Percentiles rank a stretch among this genome's conserved stretches.
Evolutionary conservation across 1,140 invertebrate species (phyloP).

Genomic region (Brachionus paranguensis): DNA sequence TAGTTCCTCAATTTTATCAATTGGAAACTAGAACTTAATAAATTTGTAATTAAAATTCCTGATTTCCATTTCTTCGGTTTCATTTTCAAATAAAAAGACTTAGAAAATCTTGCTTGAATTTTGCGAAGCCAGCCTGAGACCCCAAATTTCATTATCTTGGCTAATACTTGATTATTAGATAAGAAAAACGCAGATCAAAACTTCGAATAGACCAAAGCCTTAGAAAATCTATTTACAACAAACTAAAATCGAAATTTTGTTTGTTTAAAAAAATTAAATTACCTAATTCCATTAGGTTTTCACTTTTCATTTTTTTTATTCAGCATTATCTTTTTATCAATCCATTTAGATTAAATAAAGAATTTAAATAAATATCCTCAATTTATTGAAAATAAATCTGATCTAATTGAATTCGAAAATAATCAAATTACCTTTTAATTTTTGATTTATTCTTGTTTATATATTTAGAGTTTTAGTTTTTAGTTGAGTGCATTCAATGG

Average conservation of each 20-base stretch:
- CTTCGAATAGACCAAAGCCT: neutral
- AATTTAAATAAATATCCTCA: constrained; percentile 28
- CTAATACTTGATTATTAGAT: neutral
- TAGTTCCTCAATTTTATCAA: neutral
- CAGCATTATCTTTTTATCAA: constrained; percentile 6
- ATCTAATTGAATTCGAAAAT: constrained; percentile 1
- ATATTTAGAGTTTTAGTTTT: neutral
- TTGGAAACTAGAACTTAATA: neutral
- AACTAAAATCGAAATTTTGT: neutral
- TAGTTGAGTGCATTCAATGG: neutral
- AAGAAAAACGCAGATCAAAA: neutral
- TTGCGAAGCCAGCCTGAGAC: neutral
- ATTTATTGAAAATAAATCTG: neutral
- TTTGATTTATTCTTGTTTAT: neutral
- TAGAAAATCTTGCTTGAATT: neutral
- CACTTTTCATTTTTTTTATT: neutral
- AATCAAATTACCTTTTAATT: constrained; percentile 30
- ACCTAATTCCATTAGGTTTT: constrained; percentile 32
- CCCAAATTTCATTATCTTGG: neutral
- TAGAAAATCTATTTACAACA: neutral
- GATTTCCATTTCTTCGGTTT: neutral
- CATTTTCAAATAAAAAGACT: neutral
- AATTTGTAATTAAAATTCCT: neutral
- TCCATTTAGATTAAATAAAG: constrained; percentile 8
- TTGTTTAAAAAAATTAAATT: constrained; percentile 26